phyloP scores from a whole-genome alignment of 2,888 invertebrate genomes.

The Ferrisia virgata region DNA sequence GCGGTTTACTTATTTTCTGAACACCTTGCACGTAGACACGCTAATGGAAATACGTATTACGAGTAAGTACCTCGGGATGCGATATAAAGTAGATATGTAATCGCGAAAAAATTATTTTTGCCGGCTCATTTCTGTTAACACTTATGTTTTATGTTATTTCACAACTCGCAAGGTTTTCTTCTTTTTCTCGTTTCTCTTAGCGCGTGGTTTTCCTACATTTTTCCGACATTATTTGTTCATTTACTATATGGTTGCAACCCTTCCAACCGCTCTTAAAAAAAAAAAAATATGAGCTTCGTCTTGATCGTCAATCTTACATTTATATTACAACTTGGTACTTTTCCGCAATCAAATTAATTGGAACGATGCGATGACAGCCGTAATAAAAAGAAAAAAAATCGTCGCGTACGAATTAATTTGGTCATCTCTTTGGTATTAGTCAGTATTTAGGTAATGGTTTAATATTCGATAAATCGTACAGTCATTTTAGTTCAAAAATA shows the following conservation, averaged over 20 bases:
- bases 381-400: too few relatives aligned
- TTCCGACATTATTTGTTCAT: background rate
- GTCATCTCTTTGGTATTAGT: too few relatives aligned
- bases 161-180: too few relatives aligned
- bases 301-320: background rate
- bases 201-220: background rate
- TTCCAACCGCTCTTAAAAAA: background rate
- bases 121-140: background rate
- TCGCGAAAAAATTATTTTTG: background rate
- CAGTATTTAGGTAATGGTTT: too few relatives aligned
- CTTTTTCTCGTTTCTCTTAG: background rate
- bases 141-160: background rate
- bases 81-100: background rate
- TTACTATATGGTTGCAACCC: background rate
- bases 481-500: too few relatives aligned
- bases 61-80: background rate
- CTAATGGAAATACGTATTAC: background rate
- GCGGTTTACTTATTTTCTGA: background rate
- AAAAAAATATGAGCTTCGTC: background rate
- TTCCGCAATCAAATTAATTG: background rate
- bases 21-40: background rate
- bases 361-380: too few relatives aligned
- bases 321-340: background rate
- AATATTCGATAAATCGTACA: too few relatives aligned
- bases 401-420: too few relatives aligned